These are phyloP conservation scores for Drosophila pachea DNA, from an alignment of 1,140 invertebrate genomes.

Conservation along the genomic window DNA sequence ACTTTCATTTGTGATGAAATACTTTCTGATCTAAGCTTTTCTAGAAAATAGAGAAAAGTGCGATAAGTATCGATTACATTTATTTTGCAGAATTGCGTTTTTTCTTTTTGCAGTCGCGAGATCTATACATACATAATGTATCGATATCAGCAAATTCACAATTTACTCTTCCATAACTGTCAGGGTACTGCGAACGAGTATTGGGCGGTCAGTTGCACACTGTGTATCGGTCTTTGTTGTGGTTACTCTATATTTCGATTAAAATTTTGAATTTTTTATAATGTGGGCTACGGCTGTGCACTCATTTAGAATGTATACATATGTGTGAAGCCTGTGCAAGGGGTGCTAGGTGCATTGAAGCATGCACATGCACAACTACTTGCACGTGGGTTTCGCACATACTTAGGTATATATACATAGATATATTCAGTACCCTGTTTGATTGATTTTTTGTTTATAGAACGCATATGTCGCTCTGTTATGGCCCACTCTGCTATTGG, in stretches of 20 bases:
- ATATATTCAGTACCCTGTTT: conserved; percentile 50
- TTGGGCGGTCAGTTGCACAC: background rate
- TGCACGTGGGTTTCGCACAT: background rate
- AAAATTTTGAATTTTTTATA: conserved; percentile 75
- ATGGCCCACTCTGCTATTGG: conserved; percentile 29
- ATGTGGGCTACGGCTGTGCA: conserved; percentile 39
- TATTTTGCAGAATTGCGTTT: no score
- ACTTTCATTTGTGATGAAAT: no score
- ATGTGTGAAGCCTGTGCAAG: conserved; percentile 7
- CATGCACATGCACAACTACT: background rate
- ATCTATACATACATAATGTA: no score
- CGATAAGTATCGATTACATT: no score
- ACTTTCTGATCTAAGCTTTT: no score
- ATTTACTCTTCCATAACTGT: background rate
- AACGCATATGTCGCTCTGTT: conserved; percentile 61
- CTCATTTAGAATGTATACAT: conserved; percentile 60
- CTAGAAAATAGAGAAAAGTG: no score
- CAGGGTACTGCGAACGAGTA: background rate
- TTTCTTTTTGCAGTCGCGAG: no score
- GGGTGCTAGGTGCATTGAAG: background rate
- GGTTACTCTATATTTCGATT: conserved; percentile 73
- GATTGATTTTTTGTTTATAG: conserved; percentile 76
- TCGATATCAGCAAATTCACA: no score
- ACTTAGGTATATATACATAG: conserved; percentile 5
- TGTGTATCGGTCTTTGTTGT: conserved; percentile 8